These are phyloP conservation scores for Lomographa bimaculata DNA, from an alignment of 2,888 invertebrate species.

Conservation along the genomic window DNA sequence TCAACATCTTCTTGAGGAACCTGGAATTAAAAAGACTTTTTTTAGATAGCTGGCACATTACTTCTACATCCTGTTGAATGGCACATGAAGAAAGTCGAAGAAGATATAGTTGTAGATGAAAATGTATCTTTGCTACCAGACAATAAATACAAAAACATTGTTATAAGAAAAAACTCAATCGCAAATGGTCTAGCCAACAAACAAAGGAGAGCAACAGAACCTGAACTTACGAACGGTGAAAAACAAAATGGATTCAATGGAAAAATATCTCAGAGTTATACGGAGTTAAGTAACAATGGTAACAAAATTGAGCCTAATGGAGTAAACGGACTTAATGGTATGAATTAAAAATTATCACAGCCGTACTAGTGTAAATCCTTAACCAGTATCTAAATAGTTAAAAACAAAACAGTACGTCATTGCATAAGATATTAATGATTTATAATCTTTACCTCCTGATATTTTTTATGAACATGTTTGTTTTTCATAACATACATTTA, in stretches of 20 bases:
- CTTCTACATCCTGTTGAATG: constrained; percentile 84
- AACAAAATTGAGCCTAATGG: constrained; percentile 43
- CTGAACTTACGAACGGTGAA: constrained; percentile 37
- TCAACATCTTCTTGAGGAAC: too few species aligned
- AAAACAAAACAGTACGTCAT: too few species aligned
- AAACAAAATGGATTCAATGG: constrained; percentile 29
- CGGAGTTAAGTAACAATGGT: constrained; percentile 45
- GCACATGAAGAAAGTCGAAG: constrained; percentile 76
- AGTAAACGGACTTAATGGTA: too few species aligned
- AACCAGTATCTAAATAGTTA: too few species aligned
- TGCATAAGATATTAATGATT: too few species aligned
- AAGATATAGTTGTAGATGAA: constrained; percentile 64
- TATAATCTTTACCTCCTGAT: too few species aligned
- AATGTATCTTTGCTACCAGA: constrained; percentile 55
- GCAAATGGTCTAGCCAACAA: constrained; percentile 43
- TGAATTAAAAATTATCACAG: too few species aligned
- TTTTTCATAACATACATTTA: too few species aligned
- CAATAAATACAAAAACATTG: constrained; percentile 54
- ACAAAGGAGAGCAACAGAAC: constrained; percentile 38
- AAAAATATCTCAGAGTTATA: constrained; percentile 49
- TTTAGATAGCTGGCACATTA: constrained; percentile 81
- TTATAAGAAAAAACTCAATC: constrained; percentile 53
- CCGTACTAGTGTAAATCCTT: too few species aligned
- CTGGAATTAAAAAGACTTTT: too few species aligned
- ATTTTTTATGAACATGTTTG: too few species aligned